These are phyloP conservation scores for Bombus waltoni DNA, from an alignment of 1,140 invertebrate genomes.

Conservation along the genomic window DNA sequence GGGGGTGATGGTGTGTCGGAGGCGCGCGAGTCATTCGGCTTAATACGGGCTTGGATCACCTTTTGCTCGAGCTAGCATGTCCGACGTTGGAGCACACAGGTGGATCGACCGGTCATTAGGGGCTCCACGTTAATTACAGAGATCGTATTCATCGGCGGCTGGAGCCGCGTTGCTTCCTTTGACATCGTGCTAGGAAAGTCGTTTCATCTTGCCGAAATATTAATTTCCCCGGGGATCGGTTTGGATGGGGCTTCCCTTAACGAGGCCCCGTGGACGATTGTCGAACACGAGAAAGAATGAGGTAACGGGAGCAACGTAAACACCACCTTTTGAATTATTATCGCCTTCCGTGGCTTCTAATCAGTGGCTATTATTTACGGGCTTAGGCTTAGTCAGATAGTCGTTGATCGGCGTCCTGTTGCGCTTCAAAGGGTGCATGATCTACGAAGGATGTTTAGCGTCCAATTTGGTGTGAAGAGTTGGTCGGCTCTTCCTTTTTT, in stretches of 20 bases:
- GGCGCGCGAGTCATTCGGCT: constrained; percentile 77
- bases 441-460: constrained; percentile 5
- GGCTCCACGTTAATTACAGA: constrained; percentile 78
- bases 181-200: constrained; percentile 68
- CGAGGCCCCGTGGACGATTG: constrained; percentile 49
- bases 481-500: background rate
- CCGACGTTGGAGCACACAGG: constrained; percentile 60
- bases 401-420: constrained; percentile 27
- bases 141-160: constrained; percentile 75
- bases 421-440: constrained; percentile 4
- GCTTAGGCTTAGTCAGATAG: background rate
- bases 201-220: constrained; percentile 80
- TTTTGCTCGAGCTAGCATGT: constrained; percentile 48
- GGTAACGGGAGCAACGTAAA: constrained; percentile 58
- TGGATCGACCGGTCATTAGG: constrained; percentile 76
- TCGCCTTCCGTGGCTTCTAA: constrained; percentile 56
- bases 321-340: constrained; percentile 63
- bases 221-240: constrained; percentile 55
- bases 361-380: constrained; percentile 60
- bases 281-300: constrained; percentile 34
- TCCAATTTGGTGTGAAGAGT: constrained; percentile 19
- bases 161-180: constrained; percentile 63
- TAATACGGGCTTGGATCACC: constrained; percentile 73
- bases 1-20: constrained; percentile 69
- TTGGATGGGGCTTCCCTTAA: constrained; percentile 37